Conservation (phyloP, 2,113 vertebrate genomes). For the Cathartes aura region DNA sequence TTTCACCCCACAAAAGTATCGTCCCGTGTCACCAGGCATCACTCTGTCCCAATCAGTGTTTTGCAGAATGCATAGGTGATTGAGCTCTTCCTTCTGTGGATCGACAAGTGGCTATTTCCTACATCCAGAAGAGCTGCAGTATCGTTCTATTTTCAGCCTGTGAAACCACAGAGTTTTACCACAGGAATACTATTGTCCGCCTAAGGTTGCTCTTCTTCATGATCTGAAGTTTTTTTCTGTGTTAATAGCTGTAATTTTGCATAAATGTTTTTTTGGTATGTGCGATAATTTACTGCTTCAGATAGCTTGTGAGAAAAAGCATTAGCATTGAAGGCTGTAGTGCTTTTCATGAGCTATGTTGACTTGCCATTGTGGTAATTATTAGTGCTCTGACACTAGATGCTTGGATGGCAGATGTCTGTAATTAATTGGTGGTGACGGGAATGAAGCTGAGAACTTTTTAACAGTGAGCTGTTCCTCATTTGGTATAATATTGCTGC, state of each 20-base stretch:
- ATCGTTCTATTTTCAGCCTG: background rate
- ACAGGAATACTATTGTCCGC: background rate
- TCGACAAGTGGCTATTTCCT: background rate
- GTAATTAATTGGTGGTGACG: accelerated
- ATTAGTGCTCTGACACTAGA: background rate
- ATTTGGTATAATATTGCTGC: accelerated
- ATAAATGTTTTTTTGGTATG: background rate
- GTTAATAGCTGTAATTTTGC: background rate
- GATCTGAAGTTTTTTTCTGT: background rate
- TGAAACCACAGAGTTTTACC: background rate
- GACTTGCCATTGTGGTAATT: background rate
- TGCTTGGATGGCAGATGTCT: background rate
- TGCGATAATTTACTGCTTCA: background rate
- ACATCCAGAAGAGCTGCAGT: background rate
- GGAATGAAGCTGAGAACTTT: background rate
- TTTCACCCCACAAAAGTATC: background rate
- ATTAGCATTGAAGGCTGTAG: background rate
- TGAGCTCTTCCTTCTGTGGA: background rate
- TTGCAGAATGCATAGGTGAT: background rate
- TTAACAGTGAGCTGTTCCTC: background rate
- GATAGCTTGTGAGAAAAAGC: background rate
- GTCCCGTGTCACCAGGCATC: background rate
- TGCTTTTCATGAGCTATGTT: background rate
- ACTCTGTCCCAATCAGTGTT: background rate
- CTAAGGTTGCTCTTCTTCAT: background rate